Conservation (phyloP, 2,888 invertebrate genomes). For the Pristionchus japonicus region DNA sequence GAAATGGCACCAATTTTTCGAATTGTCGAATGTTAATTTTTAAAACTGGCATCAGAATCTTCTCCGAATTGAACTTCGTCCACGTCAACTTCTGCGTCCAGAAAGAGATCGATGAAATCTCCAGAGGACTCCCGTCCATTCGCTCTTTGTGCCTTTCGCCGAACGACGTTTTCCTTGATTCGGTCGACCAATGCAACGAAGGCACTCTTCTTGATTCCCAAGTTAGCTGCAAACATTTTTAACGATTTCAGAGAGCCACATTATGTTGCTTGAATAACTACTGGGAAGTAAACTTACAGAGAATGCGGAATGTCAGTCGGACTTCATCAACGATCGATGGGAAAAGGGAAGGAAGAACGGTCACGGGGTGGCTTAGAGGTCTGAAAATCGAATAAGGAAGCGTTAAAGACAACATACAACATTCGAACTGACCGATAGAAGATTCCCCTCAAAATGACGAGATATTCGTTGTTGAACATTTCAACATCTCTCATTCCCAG, state of each 20-base stretch:
- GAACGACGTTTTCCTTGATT: not conserved
- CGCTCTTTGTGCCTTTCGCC: not conserved
- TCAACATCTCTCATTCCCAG: conserved; percentile 57
- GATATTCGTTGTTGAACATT: too few species aligned
- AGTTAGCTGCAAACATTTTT: not conserved
- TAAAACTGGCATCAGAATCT: not conserved
- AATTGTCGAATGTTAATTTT: not conserved
- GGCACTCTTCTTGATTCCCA: not conserved
- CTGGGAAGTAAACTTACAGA: too few species aligned
- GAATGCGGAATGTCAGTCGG: too few species aligned
- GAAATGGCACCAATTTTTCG: too few species aligned
- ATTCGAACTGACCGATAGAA: not conserved
- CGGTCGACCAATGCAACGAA: not conserved
- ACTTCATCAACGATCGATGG: not conserved
- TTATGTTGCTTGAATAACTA: too few species aligned
- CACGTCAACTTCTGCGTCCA: conserved; percentile 59
- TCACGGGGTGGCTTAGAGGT: not conserved
- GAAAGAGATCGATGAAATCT: conserved; percentile 73
- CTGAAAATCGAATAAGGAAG: not conserved
- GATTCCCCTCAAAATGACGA: conserved; percentile 14
- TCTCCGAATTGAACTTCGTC: conserved; percentile 14
- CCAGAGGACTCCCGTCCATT: not conserved
- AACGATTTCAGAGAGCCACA: too few species aligned
- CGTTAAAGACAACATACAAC: not conserved
- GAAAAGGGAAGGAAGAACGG: not conserved